Percentiles rank a stretch among this genome's conserved stretches.
These are phyloP conservation scores for Stegostoma tigrinum DNA, from an alignment of 2,113 vertebrate genomes.

Conservation along the genomic window DNA sequence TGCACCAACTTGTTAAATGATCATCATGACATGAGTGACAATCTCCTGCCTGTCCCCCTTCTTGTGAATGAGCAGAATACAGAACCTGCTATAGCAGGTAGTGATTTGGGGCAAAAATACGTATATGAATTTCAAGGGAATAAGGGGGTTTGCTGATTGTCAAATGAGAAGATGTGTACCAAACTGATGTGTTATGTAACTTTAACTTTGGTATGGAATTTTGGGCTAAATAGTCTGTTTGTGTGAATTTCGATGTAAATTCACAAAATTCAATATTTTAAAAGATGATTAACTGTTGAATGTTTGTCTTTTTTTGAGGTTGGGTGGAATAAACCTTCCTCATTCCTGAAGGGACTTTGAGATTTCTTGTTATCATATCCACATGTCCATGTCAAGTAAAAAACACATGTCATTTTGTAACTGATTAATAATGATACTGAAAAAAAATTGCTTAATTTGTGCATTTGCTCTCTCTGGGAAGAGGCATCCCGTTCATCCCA, in stretches of 20 bases:
- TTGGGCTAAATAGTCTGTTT: not conserved
- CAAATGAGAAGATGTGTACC: not conserved
- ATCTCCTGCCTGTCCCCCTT: no score
- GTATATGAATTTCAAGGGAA: not conserved
- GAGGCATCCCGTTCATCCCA: not conserved
- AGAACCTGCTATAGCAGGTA: not conserved
- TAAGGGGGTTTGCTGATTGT: not conserved
- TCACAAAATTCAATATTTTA: not conserved
- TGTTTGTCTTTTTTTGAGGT: not conserved
- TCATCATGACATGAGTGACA: no score
- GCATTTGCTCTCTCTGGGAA: not conserved
- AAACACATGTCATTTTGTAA: no score
- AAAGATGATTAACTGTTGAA: not conserved
- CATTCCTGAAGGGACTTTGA: not conserved
- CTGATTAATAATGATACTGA: no score
- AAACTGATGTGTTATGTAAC: not conserved
- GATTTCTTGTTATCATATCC: not conserved
- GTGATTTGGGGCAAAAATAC: not conserved
- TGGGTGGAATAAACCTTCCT: not conserved
- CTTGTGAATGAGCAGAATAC: not conserved
- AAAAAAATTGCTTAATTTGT: not conserved
- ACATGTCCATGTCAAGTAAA: not conserved
- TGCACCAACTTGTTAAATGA: no score
- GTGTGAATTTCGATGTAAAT: not conserved
- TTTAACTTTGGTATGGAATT: not conserved